Conservation (phyloP, 2,113 vertebrate genomes). For the Mustela lutreola region DNA sequence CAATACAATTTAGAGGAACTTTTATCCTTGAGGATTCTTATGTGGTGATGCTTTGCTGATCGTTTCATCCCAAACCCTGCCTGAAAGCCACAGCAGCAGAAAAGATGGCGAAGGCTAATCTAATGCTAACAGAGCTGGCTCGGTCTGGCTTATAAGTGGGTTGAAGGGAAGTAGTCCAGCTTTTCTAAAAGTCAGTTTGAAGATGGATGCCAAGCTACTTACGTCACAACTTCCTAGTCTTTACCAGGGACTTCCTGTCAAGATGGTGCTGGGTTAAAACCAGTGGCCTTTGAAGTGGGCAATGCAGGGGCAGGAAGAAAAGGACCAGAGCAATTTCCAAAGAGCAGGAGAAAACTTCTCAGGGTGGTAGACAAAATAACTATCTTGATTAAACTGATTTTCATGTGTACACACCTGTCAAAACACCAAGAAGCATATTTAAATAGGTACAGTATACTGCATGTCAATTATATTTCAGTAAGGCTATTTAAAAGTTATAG, state of each 20-base stretch:
- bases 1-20: not conserved
- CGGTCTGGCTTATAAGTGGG: not conserved
- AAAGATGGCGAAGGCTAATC: not conserved
- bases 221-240: not conserved
- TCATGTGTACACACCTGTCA: not conserved
- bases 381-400: not conserved
- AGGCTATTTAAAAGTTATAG: not conserved
- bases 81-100: not conserved
- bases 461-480: not conserved
- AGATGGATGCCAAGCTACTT: not conserved
- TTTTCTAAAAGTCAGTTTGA: not conserved
- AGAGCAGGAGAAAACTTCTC: not conserved
- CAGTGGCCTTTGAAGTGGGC: not conserved
- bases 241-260: not conserved
- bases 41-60: not conserved
- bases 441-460: not conserved
- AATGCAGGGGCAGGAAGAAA: not conserved
- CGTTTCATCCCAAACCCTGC: not conserved
- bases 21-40: not conserved
- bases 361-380: not conserved
- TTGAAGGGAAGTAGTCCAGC: not conserved
- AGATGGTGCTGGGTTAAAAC: not conserved
- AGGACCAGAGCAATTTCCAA: not conserved
- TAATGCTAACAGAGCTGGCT: not conserved
- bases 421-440: not conserved